phyloP scores from a whole-genome alignment of 2,113 vertebrate genomes.

The Ramphastos sulfuratus region DNA sequence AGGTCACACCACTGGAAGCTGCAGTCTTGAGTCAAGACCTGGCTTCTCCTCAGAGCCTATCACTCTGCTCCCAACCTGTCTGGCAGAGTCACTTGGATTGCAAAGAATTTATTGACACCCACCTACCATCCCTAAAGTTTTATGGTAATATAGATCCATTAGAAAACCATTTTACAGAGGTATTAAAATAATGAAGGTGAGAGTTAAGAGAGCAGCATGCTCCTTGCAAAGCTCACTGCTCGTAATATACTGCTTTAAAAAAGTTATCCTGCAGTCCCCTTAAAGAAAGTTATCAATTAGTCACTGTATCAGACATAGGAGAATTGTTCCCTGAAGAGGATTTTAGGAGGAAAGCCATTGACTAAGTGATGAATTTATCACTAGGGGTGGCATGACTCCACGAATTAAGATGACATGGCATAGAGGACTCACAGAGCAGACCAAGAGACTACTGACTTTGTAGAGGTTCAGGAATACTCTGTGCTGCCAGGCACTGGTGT shows the following conservation, averaged over 20 bases:
- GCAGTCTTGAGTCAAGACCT: not conserved
- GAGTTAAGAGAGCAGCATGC: slow-evolving; percentile 24
- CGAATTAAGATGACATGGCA: not conserved
- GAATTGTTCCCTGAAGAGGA: slow-evolving; percentile 63
- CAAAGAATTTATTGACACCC: slow-evolving; percentile 57
- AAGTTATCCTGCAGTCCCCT: slow-evolving; percentile 46
- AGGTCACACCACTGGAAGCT: not conserved
- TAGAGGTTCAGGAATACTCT: not conserved
- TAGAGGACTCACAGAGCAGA: not conserved
- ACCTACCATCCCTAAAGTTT: slow-evolving; percentile 43
- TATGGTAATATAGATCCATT: slow-evolving; percentile 54
- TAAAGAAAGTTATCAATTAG: slow-evolving; percentile 67
- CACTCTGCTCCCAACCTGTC: not conserved
- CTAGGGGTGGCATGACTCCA: not conserved
- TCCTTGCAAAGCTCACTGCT: slow-evolving; percentile 42
- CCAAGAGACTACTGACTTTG: not conserved
- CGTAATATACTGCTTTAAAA: slow-evolving; percentile 51
- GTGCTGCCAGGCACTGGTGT: rapidly evolving
- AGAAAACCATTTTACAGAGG: slow-evolving; percentile 55
- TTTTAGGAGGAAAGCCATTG: slow-evolving; percentile 25
- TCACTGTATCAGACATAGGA: slow-evolving; percentile 18
- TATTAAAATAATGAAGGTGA: slow-evolving; percentile 71
- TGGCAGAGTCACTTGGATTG: not conserved
- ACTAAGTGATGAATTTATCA: slow-evolving; percentile 33
- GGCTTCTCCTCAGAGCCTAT: not conserved